A percentile compares a stretch with the other conserved stretches of the same genome.
phyloP scores from a whole-genome alignment of 2,888 invertebrate species.

The Eustalomyia histrio region DNA sequence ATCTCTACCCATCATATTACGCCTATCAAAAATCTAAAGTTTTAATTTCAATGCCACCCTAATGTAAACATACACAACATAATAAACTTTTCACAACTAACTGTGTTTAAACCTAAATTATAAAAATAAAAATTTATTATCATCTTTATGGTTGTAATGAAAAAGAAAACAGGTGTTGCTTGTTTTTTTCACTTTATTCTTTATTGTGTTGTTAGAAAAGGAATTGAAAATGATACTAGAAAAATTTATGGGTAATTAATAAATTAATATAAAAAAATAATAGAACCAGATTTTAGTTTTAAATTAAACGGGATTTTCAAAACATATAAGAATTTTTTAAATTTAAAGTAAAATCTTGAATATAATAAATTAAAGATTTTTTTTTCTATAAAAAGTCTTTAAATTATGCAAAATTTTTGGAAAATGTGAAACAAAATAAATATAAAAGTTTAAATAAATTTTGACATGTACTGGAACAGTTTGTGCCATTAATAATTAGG shows the following conservation, averaged over 20 bases:
- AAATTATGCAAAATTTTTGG: no score
- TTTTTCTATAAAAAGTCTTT: no score
- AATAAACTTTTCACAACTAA: conserved; percentile 43
- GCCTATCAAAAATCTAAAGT: no score
- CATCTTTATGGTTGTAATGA: conserved; percentile 32
- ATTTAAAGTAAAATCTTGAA: no score
- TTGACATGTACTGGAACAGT: no score
- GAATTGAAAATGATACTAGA: conserved; percentile 46
- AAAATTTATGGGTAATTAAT: conserved; percentile 55
- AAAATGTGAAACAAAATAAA: no score
- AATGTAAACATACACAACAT: conserved; percentile 8
- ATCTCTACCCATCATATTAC: no score
- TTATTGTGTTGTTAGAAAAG: conserved; percentile 7
- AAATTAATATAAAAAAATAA: background rate
- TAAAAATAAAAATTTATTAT: conserved; percentile 11
- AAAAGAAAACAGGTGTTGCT: conserved; percentile 58
- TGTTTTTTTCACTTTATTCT: conserved; percentile 10
- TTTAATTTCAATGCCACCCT: no score
- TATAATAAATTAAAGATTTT: no score
- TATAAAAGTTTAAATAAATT: no score
- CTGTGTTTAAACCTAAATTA: conserved; percentile 55
- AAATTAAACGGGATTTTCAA: background rate
- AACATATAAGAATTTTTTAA: no score
- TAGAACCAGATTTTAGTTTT: background rate
- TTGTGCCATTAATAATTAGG: no score